These are phyloP conservation scores for Capromys pilorides DNA, from an alignment of 2,797 vertebrate genomes.

Conservation along the genomic window DNA sequence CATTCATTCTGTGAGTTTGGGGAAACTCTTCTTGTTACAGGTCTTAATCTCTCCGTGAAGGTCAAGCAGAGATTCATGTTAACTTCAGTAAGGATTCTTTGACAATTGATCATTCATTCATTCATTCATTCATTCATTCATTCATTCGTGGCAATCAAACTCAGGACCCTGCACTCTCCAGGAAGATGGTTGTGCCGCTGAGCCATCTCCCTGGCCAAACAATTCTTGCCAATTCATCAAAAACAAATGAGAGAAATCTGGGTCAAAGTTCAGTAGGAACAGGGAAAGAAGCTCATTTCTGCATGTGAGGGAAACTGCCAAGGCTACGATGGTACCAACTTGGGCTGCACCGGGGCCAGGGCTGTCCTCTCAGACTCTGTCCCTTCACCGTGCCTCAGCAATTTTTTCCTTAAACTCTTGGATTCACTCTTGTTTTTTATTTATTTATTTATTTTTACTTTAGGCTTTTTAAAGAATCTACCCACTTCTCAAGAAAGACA, in stretches of 20 bases:
- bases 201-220: no score
- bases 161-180: no score
- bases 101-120: background rate
- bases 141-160: no score
- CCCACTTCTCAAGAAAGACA: background rate
- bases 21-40: background rate
- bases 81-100: background rate
- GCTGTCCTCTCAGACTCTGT: background rate
- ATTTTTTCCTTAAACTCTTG: background rate
- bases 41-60: background rate
- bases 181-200: no score
- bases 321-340: background rate
- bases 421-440: background rate
- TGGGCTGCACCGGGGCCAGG: accelerated
- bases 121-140: no score
- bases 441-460: background rate
- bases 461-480: background rate
- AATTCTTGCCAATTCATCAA: background rate
- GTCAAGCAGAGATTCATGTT: background rate
- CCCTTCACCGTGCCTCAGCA: background rate
- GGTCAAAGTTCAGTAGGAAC: background rate
- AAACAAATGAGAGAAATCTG: background rate
- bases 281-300: background rate
- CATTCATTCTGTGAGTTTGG: background rate
- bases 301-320: background rate